Conservation (phyloP, 92 coral and sea anemone species). For the Epizoanthus fatuus region DNA sequence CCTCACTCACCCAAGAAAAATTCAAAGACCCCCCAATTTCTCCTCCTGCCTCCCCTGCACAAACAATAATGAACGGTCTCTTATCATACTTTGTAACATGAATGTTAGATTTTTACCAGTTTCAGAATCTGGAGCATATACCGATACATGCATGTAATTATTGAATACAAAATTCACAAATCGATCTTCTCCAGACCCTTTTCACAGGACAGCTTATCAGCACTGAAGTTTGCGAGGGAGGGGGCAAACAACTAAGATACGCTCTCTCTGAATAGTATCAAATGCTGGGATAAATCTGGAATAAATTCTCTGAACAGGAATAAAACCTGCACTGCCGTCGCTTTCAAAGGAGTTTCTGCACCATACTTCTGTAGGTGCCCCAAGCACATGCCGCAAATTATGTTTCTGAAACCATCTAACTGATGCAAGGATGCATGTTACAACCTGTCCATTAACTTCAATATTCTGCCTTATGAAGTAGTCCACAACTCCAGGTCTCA, state of each 20-base stretch:
- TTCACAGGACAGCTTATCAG: background rate
- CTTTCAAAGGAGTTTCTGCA: slow-evolving; percentile 65
- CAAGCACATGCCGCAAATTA: slow-evolving; percentile 45
- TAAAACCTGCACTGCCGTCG: slow-evolving; percentile 74
- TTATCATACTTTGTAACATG: too few relatives aligned
- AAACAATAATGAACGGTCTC: too few relatives aligned
- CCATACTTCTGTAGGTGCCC: slow-evolving; percentile 74
- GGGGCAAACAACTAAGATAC: slow-evolving; percentile 32
- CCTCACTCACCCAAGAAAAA: too few relatives aligned
- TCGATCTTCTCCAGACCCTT: too few relatives aligned
- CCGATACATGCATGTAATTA: too few relatives aligned
- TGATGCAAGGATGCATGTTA: slow-evolving; percentile 61
- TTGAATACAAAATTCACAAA: too few relatives aligned
- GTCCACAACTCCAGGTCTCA: slow-evolving; percentile 77
- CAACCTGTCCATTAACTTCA: slow-evolving; percentile 38
- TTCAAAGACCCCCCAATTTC: too few relatives aligned
- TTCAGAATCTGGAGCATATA: too few relatives aligned
- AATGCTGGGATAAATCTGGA: slow-evolving; percentile 35
- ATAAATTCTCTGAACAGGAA: slow-evolving; percentile 72
- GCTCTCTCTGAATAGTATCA: slow-evolving; percentile 15
- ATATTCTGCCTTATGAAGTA: slow-evolving; percentile 66
- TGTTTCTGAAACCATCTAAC: slow-evolving; percentile 72
- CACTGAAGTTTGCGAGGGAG: slow-evolving; percentile 38
- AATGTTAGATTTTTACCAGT: too few relatives aligned
- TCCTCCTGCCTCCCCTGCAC: too few relatives aligned